Evolutionary conservation across 2,888 invertebrate genomes (phyloP).

Genomic region (Amblyteles armatorius): DNA sequence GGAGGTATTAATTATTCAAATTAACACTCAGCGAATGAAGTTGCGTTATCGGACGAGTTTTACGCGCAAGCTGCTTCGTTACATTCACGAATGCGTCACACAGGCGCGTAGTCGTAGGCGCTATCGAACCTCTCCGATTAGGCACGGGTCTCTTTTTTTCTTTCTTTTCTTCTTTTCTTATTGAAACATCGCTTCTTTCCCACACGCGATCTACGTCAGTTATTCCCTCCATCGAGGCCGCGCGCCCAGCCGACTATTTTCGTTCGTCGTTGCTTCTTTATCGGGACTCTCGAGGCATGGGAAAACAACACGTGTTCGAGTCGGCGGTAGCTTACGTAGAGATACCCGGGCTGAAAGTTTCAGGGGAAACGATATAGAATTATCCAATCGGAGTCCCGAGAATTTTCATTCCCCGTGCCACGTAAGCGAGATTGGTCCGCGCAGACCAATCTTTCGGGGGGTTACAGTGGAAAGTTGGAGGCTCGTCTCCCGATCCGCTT

Average conservation of each 20-base stretch:
- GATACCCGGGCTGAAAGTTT: not conserved
- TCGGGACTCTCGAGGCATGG: not conserved
- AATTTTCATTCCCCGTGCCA: not conserved
- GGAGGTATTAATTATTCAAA: not conserved
- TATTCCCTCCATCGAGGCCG: not conserved
- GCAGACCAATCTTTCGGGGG: slow-evolving; percentile 16
- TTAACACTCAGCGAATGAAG: not conserved
- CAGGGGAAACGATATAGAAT: not conserved
- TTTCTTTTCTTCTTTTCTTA: slow-evolving; percentile 9
- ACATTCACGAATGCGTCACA: not conserved
- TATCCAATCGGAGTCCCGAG: not conserved
- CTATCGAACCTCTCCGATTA: slow-evolving; percentile 18
- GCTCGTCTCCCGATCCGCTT: not conserved
- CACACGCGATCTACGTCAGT: slow-evolving; percentile 8
- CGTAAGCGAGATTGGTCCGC: not conserved
- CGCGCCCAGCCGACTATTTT: slow-evolving; percentile 12
- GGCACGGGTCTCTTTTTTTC: not conserved
- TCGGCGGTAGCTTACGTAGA: not conserved
- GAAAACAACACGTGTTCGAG: slow-evolving; percentile 5
- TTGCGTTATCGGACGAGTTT: not conserved
- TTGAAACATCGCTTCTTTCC: slow-evolving; percentile 7
- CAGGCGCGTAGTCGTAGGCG: not conserved
- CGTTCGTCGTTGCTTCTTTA: slow-evolving; percentile 1
- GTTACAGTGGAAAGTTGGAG: slow-evolving; percentile 6
- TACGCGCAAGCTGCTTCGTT: not conserved